These are phyloP conservation scores for Bufo gargarizans DNA, from an alignment of 2,113 vertebrate genomes.

Conservation along the genomic window DNA sequence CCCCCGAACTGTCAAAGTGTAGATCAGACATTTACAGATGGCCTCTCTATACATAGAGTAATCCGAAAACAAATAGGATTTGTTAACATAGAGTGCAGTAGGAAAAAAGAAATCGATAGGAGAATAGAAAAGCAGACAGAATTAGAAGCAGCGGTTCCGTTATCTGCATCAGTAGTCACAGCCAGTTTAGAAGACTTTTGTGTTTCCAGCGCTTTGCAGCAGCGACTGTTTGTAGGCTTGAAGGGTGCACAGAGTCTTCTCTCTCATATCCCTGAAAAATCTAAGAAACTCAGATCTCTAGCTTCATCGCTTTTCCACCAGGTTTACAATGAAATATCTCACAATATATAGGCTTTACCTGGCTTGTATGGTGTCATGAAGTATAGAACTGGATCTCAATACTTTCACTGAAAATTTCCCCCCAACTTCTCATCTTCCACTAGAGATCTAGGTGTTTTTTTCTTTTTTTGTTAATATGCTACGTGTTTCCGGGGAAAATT, in stretches of 20 bases:
- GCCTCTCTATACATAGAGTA: constrained; percentile 7
- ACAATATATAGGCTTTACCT: background rate
- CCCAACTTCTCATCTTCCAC: background rate
- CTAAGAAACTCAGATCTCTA: background rate
- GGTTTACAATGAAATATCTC: background rate
- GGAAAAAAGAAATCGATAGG: constrained; percentile 40
- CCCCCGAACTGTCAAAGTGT: background rate
- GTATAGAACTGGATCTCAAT: background rate
- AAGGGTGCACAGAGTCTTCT: background rate
- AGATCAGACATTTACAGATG: background rate
- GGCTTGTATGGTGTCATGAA: background rate
- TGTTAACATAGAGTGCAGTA: constrained; percentile 33
- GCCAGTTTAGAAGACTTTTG: constrained; percentile 27
- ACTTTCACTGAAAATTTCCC: background rate
- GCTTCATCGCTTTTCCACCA: background rate
- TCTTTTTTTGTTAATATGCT: no score
- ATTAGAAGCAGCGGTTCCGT: constrained; percentile 34
- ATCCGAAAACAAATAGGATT: constrained; percentile 32
- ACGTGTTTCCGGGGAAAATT: no score
- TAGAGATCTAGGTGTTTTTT: no score
- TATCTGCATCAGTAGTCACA: constrained; percentile 35
- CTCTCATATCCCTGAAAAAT: background rate
- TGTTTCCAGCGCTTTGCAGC: background rate
- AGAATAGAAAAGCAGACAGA: constrained; percentile 27
- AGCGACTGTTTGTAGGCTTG: background rate